Percentiles rank a stretch among this genome's conserved stretches.
These are phyloP conservation scores for Neofelis nebulosa DNA, from an alignment of 2,113 vertebrate genomes.

Conservation along the genomic window DNA sequence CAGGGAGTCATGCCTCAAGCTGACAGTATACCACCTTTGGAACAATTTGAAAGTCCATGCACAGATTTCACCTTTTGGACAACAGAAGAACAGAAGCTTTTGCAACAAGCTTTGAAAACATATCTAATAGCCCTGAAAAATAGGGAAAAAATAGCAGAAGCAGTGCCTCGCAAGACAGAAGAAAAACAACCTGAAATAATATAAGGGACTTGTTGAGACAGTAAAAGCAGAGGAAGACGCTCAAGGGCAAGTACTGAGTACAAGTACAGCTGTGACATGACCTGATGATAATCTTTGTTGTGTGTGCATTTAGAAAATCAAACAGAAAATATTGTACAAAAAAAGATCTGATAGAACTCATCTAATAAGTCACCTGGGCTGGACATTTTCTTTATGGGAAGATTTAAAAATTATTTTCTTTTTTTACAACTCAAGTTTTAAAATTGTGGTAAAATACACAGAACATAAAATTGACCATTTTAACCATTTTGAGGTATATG, in stretches of 20 bases:
- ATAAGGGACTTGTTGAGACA: slow-evolving; percentile 95
- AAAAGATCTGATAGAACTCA: neutral
- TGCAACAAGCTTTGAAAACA: slow-evolving; percentile 93
- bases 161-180: slow-evolving; percentile 90
- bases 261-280: slow-evolving; percentile 90
- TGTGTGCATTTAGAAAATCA: neutral
- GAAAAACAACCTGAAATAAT: slow-evolving; percentile 94
- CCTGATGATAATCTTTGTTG: slow-evolving; percentile 85
- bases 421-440: neutral
- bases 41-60: slow-evolving; percentile 88
- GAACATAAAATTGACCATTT: neutral
- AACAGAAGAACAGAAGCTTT: slow-evolving; percentile 93
- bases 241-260: slow-evolving; percentile 89
- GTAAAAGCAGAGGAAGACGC: slow-evolving; percentile 94
- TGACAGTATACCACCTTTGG: slow-evolving; percentile 90
- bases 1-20: slow-evolving; percentile 85
- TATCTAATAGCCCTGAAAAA: slow-evolving; percentile 90
- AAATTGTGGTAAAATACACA: neutral
- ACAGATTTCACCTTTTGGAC: slow-evolving; percentile 89
- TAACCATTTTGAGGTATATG: neutral
- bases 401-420: neutral
- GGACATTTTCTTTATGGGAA: neutral
- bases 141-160: slow-evolving; percentile 91
- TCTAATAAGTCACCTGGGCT: neutral
- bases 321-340: neutral